Evolutionary conservation across 2,797 vertebrate species (phyloP).

Genomic region (Schizopygopsis pylzovi): DNA sequence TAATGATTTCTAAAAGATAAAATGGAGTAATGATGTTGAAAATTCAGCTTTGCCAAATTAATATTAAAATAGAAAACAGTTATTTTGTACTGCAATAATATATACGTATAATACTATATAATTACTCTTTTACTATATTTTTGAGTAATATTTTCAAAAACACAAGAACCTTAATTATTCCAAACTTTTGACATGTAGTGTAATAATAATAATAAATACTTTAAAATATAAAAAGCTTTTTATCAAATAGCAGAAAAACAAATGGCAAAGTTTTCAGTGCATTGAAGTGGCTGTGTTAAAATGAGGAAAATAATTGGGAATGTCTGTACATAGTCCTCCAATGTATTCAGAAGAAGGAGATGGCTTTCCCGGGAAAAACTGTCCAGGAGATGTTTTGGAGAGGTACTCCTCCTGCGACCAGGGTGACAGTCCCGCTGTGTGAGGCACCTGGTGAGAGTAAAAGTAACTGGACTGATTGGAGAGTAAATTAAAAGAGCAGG

Average conservation of each 20-base stretch:
- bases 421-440: slow-evolving; percentile 62
- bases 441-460: slow-evolving; percentile 75
- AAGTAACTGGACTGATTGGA: slow-evolving; percentile 78
- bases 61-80: not conserved
- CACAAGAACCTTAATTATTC: not conserved
- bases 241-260: slow-evolving; percentile 26
- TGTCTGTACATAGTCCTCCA: slow-evolving; percentile 65
- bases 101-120: not conserved
- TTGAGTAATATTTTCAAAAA: not conserved
- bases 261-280: slow-evolving; percentile 31
- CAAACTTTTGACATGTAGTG: not conserved
- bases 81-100: not conserved
- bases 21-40: not conserved
- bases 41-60: not conserved
- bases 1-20: not conserved
- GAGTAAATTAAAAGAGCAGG: slow-evolving; percentile 75
- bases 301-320: slow-evolving; percentile 70
- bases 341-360: slow-evolving; percentile 67
- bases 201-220: not conserved
- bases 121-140: not conserved
- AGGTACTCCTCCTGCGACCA: slow-evolving; percentile 65
- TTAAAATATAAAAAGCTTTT: not conserved
- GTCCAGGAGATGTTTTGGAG: slow-evolving; percentile 63
- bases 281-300: slow-evolving; percentile 57
- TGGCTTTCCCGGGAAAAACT: slow-evolving; percentile 62